Evolutionary conservation across 2,113 vertebrate genomes (phyloP).

Genomic region (Coptodon rendalli): DNA sequence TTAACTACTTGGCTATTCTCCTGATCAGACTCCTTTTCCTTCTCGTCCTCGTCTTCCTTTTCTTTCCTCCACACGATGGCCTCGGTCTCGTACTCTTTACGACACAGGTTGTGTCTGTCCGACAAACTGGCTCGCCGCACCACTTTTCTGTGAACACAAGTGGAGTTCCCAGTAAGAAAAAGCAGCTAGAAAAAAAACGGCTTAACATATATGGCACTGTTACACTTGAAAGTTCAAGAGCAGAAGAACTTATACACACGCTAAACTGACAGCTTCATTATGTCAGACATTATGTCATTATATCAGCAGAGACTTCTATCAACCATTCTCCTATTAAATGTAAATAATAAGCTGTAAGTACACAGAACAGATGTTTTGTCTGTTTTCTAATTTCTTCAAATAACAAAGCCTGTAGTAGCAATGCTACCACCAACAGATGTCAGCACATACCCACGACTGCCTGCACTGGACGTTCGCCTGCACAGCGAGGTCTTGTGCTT

Average conservation of each 20-base stretch:
- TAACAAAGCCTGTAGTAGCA: background rate
- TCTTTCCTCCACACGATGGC: conserved; percentile 93
- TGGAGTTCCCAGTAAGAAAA: background rate
- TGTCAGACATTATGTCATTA: background rate
- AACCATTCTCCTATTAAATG: fast-evolving
- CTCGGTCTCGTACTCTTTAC: conserved; percentile 94
- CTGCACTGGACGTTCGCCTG: conserved; percentile 88
- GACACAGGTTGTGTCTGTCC: conserved; percentile 89
- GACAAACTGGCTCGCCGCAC: conserved; percentile 93
- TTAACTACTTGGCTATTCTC: conserved; percentile 81
- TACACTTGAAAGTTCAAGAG: background rate
- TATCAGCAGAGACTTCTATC: fast-evolving
- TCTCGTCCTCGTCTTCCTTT: conserved; percentile 71
- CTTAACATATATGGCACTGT: background rate
- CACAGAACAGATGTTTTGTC: background rate
- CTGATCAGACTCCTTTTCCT: conserved; percentile 83
- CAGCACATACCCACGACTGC: conserved; percentile 88
- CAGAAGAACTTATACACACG: background rate
- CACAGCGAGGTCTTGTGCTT: conserved; percentile 95
- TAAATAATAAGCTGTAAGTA: background rate
- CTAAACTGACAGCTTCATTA: background rate
- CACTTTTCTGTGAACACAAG: conserved; percentile 80
- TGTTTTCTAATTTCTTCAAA: background rate
- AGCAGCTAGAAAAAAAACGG: background rate
- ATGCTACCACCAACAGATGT: conserved; percentile 46